Base-by-base conservation (phyloP, 2,113 vertebrate species). In the Rhinoptilus africanus region DNA sequence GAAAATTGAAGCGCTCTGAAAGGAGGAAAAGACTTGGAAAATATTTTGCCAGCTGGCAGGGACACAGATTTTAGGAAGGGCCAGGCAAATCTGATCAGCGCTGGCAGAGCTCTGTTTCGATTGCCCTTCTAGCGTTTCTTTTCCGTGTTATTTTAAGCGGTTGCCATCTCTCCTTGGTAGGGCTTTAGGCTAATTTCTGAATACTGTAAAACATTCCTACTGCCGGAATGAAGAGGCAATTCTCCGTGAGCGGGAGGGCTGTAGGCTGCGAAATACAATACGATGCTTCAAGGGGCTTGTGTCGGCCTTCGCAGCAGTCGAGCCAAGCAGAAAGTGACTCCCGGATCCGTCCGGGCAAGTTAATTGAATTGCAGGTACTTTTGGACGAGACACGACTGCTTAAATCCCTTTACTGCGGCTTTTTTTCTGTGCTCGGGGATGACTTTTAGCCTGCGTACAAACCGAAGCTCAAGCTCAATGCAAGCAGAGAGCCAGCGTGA, bases 1-100 rank as follows among this genome's bases (percentile, higher is more conserved):
- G 63, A n/a, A 77, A 84, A 82, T 30, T 24, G 41, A 92, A 86
- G 60, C 16, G 47, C 51, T 78, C 47, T 24, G 80, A 35, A 35
- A 81, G 73, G 73, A 91, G 50, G 66, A 63, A 47, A n/a, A 74
- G 72, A 37, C 19, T 85, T 75, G 9, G 23, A 27, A 34, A 53
- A 30, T 9, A 39, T 68, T 89, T 79, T 75, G 77, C 84, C 94
- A 94, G 13, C 89, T 94, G 94, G 83, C 94, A 85, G 84, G 14
- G 71, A 5, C 0, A 0, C 50, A n/a, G 86, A 28, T 74, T 66
- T 77, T 37, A 12, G 64, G 68, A 56, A 60, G 50, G 53, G 54
- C 66, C 45, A 14, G 59, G 80, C 53, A 17, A 8, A 60, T 79
- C 16, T 28, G 66, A 30, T 53, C 3, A 4, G 60, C 0, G 1